These are phyloP conservation scores for Varecia variegata DNA, from an alignment of 2,797 vertebrate genomes.

Conservation along the genomic window DNA sequence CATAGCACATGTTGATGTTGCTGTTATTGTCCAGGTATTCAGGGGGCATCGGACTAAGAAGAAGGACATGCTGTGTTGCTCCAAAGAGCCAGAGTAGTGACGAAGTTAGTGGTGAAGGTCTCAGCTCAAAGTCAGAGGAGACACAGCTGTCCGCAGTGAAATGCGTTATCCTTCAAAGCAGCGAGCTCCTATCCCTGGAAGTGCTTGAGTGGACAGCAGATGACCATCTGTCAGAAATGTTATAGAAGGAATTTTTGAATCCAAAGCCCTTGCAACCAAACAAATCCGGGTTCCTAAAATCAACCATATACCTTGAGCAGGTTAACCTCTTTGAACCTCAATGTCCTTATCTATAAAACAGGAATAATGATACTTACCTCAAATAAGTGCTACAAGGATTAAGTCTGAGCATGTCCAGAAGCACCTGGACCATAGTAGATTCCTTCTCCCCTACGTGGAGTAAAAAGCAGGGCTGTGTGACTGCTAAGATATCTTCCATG, in stretches of 20 bases:
- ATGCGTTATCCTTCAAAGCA: fast-evolving
- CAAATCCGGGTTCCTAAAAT: not conserved
- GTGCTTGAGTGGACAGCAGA: not conserved
- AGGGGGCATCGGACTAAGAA: not conserved
- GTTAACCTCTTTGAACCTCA: not conserved
- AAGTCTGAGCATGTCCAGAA: not conserved
- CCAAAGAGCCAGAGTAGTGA: not conserved
- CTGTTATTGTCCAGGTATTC: not conserved
- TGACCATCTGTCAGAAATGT: not conserved
- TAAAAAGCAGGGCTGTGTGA: not conserved
- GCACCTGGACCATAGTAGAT: no score
- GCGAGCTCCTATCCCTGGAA: not conserved
- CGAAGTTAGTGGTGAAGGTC: not conserved
- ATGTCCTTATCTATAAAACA: not conserved
- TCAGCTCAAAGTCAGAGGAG: not conserved
- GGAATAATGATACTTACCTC: not conserved
- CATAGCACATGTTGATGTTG: not conserved
- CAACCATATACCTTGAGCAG: not conserved
- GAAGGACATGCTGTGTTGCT: not conserved
- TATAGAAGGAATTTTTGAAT: not conserved
- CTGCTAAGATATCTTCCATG: not conserved
- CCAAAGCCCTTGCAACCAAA: not conserved
- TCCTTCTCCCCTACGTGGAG: not conserved
- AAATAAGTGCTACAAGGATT: not conserved
- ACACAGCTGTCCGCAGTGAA: not conserved